These are phyloP conservation scores for Boulengeromyrus knoepffleri DNA, from an alignment of 2,113 vertebrate genomes.

Conservation along the genomic window DNA sequence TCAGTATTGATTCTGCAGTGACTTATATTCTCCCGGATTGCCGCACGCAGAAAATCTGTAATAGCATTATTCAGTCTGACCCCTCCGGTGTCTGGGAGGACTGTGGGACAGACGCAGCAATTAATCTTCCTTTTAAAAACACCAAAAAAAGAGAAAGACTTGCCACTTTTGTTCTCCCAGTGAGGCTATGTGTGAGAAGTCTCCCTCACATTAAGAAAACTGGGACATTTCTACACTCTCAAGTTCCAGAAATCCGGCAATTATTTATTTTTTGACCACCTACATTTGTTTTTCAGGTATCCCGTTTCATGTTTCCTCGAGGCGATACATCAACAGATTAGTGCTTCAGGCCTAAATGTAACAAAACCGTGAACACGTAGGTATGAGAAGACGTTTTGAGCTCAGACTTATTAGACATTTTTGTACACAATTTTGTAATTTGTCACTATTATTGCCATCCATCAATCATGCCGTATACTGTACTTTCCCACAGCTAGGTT, in stretches of 20 bases:
- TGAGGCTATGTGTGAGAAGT: background rate
- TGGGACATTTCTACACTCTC: background rate
- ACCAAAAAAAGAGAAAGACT: slow-evolving; percentile 3
- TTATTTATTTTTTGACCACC: background rate
- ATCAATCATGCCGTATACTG: background rate
- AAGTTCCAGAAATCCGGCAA: background rate
- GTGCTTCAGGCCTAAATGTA: background rate
- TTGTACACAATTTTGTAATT: background rate
- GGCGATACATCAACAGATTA: background rate
- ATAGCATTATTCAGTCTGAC: slow-evolving; percentile 30
- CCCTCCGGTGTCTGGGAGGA: slow-evolving; percentile 25
- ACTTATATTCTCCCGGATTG: slow-evolving; percentile 10
- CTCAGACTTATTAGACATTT: background rate
- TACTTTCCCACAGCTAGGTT: background rate
- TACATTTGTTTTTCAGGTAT: background rate
- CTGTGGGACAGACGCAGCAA: background rate
- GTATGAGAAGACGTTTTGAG: background rate
- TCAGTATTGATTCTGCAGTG: slow-evolving; percentile 24
- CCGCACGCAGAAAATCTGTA: slow-evolving; percentile 25
- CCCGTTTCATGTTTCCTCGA: background rate
- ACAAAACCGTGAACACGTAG: background rate
- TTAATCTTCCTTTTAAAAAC: slow-evolving; percentile 31
- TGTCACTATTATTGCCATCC: background rate
- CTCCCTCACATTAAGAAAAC: background rate
- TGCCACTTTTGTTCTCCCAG: background rate